Base-by-base conservation (phyloP, 2,113 vertebrate species). In the Rhinoptilus africanus region DNA sequence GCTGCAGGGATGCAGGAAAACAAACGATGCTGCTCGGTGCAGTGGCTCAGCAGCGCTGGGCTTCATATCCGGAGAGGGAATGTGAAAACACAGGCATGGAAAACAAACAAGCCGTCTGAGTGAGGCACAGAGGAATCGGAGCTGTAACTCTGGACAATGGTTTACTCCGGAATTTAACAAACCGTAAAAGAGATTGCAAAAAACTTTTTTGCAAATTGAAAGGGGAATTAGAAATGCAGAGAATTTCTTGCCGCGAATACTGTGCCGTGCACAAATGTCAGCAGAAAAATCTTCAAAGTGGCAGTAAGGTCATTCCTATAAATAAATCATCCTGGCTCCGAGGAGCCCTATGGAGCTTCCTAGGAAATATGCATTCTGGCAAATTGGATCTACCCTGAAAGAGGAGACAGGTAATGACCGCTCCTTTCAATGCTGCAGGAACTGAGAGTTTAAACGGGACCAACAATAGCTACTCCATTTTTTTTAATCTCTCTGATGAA, bases 231-330 rank as follows among this genome's bases (percentile, higher is more conserved):
- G 57, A 71, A 85, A 15, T 4, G 6, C 11, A 1, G 53, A 51
- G 27, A 35, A 14, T 18, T 87, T 79, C 77, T 91, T 41, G 48
- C 73, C 48, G 53, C 48, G 32, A 67, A 21, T 21, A 4, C 53
- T 32, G 4, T 1, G 2, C 32, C 16, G 76, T 6, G 4, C 79
- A 69, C 73, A 97, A 86, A 94, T 85, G 86, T 89, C 96, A 92
- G 86, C 83, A 93, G 85, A 60, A 81, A 51, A 62, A 39, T 68
- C 80, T 95, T 95, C 88, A 88, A 92, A 94, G 96, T 41, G 71
- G 53, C 2, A 4, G 15, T 54, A 93, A 97, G 96, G 95, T 92
- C 94, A 93, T 50, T 71, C 39, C 95, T 97, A 95, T 97, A 92
- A 97, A 97, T 95, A 97, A 97, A 91, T 77, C 86, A 95, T 82